Percentiles rank a stretch among this genome's conserved stretches.
These are phyloP conservation scores for Alouatta palliata DNA, from an alignment of 2,113 vertebrate species.

Conservation along the genomic window DNA sequence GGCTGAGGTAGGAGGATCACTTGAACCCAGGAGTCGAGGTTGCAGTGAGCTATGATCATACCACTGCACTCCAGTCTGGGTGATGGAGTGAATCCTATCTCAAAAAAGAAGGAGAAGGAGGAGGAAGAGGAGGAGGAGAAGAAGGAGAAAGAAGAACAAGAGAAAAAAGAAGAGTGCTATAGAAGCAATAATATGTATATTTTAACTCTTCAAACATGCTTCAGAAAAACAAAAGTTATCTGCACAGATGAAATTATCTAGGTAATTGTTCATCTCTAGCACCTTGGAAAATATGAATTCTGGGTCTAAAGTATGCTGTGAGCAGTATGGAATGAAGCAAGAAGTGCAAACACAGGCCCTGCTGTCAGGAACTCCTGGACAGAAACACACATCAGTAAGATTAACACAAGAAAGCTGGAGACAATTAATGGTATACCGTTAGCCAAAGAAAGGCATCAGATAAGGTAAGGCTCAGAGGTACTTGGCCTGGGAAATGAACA, in stretches of 20 bases:
- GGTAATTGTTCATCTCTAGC: neutral
- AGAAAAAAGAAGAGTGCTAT: too few relatives aligned
- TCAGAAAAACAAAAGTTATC: conserved; percentile 41
- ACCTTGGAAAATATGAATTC: neutral
- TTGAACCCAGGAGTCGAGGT: too few relatives aligned
- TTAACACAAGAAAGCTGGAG: neutral
- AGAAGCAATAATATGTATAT: neutral
- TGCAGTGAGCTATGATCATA: too few relatives aligned
- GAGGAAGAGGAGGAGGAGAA: too few relatives aligned
- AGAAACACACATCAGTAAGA: neutral
- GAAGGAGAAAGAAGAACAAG: too few relatives aligned
- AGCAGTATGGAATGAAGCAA: neutral
- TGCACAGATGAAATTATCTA: neutral
- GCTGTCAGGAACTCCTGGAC: neutral
- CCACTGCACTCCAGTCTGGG: too few relatives aligned
- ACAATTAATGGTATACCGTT: neutral
- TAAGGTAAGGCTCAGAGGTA: neutral
- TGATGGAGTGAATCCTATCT: too few relatives aligned
- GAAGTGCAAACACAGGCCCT: neutral
- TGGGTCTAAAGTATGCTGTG: neutral
- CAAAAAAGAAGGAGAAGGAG: too few relatives aligned
- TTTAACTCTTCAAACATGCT: conserved; percentile 34
- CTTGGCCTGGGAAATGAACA: neutral
- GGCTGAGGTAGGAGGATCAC: too few relatives aligned
- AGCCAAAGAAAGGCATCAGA: neutral